phyloP scores from a whole-genome alignment of 2,888 invertebrate genomes.

The Portevinia maculata region DNA sequence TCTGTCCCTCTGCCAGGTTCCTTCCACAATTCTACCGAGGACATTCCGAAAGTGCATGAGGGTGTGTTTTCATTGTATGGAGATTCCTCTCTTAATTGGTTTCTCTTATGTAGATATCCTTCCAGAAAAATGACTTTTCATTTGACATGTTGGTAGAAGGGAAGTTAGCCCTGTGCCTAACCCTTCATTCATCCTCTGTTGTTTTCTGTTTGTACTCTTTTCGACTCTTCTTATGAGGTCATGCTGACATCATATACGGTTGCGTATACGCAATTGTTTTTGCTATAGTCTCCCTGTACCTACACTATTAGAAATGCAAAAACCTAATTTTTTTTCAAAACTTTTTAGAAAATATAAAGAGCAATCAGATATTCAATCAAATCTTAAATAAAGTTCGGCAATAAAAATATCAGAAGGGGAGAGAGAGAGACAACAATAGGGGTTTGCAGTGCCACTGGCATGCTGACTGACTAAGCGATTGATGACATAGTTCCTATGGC shows the following conservation, averaged over 20 bases:
- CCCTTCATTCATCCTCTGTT: conserved; percentile 57
- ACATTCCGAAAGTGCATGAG: conserved; percentile 58
- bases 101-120: conserved; percentile 54
- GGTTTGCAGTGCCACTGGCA: conserved; percentile 46
- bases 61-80: conserved; percentile 49
- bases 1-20: neutral
- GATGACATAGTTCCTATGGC: conserved; percentile 67
- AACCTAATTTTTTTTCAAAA: neutral
- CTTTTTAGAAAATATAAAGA: neutral
- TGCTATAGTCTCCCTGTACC: neutral
- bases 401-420: neutral
- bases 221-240: conserved; percentile 39
- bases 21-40: conserved; percentile 10
- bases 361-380: conserved; percentile 7
- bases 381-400: conserved; percentile 1
- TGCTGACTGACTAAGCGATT: conserved; percentile 53
- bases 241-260: conserved; percentile 62
- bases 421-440: conserved; percentile 6
- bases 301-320: conserved; percentile 12
- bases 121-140: conserved; percentile 56
- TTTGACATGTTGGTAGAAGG: conserved; percentile 45
- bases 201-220: conserved; percentile 34
- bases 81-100: conserved; percentile 15
- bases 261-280: conserved; percentile 64
- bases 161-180: conserved; percentile 16